Percentiles rank a stretch among this genome's conserved stretches.
phyloP scores from a whole-genome alignment of 2,113 vertebrate species.

The Urocitellus parryii region DNA sequence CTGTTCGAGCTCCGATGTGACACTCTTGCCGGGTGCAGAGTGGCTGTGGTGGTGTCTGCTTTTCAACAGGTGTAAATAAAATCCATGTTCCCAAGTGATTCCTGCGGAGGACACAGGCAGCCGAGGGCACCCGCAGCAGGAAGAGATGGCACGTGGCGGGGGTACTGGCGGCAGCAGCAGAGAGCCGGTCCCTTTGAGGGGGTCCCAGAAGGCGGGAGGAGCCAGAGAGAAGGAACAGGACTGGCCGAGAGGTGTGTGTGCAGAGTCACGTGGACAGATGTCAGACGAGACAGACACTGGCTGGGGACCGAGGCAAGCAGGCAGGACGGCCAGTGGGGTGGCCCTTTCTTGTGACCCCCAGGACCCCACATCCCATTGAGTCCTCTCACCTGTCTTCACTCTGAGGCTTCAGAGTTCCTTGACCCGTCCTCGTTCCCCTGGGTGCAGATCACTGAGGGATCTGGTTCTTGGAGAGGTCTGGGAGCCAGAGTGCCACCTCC shows the following conservation, averaged over 20 bases:
- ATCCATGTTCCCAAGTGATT: background rate
- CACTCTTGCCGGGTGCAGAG: background rate
- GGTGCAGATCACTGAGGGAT: background rate
- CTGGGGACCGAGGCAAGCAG: background rate
- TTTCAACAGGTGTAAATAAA: background rate
- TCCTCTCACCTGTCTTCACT: background rate
- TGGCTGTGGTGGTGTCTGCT: background rate
- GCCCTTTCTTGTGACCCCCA: background rate
- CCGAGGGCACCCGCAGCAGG: background rate
- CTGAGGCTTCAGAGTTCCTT: background rate
- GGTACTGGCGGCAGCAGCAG: fast-evolving
- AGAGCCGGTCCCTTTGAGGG: no score
- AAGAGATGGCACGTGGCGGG: background rate
- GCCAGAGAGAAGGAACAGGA: background rate
- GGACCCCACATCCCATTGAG: background rate
- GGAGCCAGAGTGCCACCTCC: background rate
- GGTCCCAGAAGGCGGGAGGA: no score
- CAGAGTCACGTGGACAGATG: background rate
- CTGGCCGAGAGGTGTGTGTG: background rate
- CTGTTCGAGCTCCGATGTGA: background rate
- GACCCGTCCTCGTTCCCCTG: background rate
- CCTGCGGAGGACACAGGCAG: background rate
- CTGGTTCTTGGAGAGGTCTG: background rate
- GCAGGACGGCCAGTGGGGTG: background rate
- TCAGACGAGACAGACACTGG: background rate